These are phyloP conservation scores for Streptopelia turtur DNA, from an alignment of 2,797 vertebrate genomes.

Conservation along the genomic window DNA sequence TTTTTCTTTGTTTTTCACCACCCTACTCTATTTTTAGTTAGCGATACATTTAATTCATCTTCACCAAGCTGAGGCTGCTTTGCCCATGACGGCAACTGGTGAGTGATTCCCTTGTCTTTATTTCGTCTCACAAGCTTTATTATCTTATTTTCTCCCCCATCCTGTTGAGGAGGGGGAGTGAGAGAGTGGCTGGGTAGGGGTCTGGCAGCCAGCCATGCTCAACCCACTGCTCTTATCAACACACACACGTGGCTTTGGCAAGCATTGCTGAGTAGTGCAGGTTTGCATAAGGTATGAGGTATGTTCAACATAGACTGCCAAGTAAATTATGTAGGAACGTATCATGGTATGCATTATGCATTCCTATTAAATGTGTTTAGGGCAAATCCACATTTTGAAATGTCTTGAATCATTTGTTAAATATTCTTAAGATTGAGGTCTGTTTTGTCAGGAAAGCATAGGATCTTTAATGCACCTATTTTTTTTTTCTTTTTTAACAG, in stretches of 20 bases:
- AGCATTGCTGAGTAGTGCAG: not conserved
- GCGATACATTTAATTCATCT: not conserved
- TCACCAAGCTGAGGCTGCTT: not conserved
- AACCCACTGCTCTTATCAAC: fast-evolving
- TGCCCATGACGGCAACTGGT: not conserved
- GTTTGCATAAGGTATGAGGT: not conserved
- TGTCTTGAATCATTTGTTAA: not conserved
- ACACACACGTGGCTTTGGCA: not conserved
- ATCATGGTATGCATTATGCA: not conserved
- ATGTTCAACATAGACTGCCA: not conserved
- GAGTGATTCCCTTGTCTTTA: not conserved
- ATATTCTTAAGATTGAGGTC: not conserved
- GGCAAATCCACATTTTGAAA: not conserved
- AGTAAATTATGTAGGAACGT: not conserved
- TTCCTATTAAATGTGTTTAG: not conserved
- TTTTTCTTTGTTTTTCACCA: not conserved
- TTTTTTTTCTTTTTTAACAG: not conserved
- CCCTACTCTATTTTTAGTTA: not conserved
- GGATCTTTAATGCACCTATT: not conserved
- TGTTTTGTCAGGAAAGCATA: not conserved
- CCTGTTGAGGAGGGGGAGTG: not conserved
- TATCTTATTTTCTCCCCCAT: not conserved
- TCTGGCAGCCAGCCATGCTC: not conserved
- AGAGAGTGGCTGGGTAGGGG: not conserved
- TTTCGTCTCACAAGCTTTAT: fast-evolving